Evolutionary conservation across 2,888 invertebrate species (phyloP), one percentile per base, ranked within the genome.

Genomic region (Malthinus flaveolus): DNA sequence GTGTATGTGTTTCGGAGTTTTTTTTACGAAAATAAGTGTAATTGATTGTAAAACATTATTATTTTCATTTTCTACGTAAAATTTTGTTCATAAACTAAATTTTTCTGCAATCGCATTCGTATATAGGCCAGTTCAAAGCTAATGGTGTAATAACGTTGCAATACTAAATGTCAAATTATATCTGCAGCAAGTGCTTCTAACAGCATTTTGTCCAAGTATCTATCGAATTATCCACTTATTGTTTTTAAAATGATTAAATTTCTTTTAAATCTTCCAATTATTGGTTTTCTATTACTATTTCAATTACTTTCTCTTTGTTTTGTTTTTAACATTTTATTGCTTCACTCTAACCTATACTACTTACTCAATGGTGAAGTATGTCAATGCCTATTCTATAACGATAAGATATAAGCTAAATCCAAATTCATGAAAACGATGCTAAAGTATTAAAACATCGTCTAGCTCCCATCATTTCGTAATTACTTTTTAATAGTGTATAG

Each of bases 101-200:
- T 45, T 46, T 45, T 48, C 37, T 47, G 35, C 44, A 46, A 45
- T 47, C 31, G 12, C 32, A 42, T 48, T 48, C 37, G 33, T 23
- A 54, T 54, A 31, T 48, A 37, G 48, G 48, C 35, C 49, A 49
- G 44, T 55, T 48, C 42, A 11, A 42, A 55, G 49, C 55, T 34
- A 23, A 55, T 33, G 48, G 44, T 48, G 49, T 48, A 55, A 49
- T 49, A 32, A 23, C 15, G 32, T 35, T 55, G 49, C 55, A 49
- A 55, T 49, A 49, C 42, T 55, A 55, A 31, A 49, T 44, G 55
- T 49, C 55, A 55, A 55, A 55, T 55, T 55, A 48, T 39, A 34
- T 8, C 49, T 32, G 55, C 34, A 49, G 31, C 55, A 55, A 49
- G 49, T 55, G 55, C 49, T 49, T 42, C 42, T 55, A 55, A 55